Conservation (phyloP, 2,113 vertebrate species). For the Clarias magur region DNA sequence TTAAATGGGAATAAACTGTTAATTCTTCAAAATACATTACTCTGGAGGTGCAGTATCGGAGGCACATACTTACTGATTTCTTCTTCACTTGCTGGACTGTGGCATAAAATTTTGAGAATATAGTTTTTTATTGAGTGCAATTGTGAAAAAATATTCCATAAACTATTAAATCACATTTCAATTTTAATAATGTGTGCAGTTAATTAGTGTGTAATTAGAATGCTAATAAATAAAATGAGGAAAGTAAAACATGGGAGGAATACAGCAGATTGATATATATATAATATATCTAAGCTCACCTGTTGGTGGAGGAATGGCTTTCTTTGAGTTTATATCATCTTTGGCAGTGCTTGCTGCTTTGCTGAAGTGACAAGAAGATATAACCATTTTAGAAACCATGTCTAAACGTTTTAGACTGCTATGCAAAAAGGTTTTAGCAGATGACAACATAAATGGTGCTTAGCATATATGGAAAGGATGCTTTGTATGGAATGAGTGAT, state of each 20-base stretch:
- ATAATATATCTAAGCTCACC: constrained; percentile 73
- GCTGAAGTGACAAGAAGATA: constrained; percentile 58
- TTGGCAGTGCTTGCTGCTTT: constrained; percentile 69
- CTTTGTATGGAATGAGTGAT: constrained; percentile 12
- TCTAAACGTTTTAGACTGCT: background rate
- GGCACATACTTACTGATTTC: constrained; percentile 88
- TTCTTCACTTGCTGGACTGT: constrained; percentile 96
- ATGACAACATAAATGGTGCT: background rate
- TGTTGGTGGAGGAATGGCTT: constrained; percentile 92
- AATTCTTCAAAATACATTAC: background rate
- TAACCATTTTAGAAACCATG: background rate
- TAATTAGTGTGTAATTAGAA: constrained; percentile 10
- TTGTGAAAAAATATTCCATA: constrained; percentile 64
- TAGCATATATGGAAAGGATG: background rate
- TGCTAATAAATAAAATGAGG: background rate
- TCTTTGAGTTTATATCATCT: constrained; percentile 72
- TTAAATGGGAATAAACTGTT: background rate
- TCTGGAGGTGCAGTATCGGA: background rate
- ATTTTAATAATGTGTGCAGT: background rate
- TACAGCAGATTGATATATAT: background rate
- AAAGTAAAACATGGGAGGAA: background rate
- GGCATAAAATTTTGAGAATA: constrained; percentile 80
- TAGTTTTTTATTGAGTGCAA: constrained; percentile 72
- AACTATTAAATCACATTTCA: background rate
- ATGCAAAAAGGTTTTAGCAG: background rate